Evolutionary conservation across 2,888 invertebrate genomes (phyloP).

Genomic region (Bimastos eiseni): DNA sequence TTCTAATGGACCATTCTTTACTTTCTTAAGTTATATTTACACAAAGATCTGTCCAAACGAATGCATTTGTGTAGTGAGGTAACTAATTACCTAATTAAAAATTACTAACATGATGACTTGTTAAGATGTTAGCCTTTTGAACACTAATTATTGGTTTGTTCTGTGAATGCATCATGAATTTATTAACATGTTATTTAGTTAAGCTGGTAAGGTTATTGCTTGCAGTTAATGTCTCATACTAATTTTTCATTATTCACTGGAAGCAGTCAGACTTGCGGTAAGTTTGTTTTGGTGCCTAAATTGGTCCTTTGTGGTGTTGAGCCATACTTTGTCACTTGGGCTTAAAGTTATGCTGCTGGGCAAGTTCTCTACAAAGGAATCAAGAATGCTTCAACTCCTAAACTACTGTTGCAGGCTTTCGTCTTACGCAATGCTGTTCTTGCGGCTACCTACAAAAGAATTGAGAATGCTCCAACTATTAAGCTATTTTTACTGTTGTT

Average conservation of each 20-base stretch:
- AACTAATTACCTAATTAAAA: background rate
- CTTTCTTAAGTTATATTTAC: background rate
- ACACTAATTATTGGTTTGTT: background rate
- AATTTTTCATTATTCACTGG: background rate
- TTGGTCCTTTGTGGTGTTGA: background rate
- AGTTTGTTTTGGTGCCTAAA: background rate
- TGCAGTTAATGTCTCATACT: background rate
- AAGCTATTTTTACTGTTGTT: too few relatives aligned
- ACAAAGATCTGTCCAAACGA: background rate
- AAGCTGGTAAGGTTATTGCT: background rate
- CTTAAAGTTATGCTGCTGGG: background rate
- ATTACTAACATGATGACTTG: background rate
- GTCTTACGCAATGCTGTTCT: background rate
- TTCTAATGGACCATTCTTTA: background rate
- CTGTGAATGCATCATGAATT: background rate
- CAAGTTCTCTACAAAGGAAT: background rate
- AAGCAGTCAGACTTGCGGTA: slow-evolving; percentile 6
- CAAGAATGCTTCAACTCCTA: background rate
- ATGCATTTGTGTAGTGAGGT: slow-evolving; percentile 13
- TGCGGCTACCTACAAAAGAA: too few relatives aligned
- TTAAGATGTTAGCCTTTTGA: background rate
- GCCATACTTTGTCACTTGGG: background rate
- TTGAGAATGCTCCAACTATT: too few relatives aligned
- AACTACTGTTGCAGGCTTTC: background rate
- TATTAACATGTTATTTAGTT: background rate